Percentiles rank a stretch among this genome's conserved stretches.
These are phyloP conservation scores for Recurvirostra avosetta DNA, from an alignment of 2,113 vertebrate species.

Conservation along the genomic window DNA sequence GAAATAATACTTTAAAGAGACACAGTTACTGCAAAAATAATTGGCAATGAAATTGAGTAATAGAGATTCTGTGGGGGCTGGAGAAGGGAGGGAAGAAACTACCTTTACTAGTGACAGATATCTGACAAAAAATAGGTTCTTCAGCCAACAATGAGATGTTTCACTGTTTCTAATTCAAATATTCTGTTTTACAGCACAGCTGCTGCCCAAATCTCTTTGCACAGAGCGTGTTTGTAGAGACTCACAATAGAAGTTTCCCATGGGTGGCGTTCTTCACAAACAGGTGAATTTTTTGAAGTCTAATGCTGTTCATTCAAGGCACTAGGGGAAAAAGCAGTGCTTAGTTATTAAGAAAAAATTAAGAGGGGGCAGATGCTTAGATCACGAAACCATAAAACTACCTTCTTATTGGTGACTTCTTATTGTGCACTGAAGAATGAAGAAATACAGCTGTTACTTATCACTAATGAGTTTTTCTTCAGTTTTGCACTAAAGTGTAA, in stretches of 20 bases:
- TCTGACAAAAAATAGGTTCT: background rate
- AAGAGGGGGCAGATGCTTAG: background rate
- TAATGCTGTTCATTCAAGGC: background rate
- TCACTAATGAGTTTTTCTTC: background rate
- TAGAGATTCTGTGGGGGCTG: background rate
- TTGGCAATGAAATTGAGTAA: background rate
- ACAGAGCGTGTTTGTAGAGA: conserved; percentile 93
- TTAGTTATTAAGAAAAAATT: background rate
- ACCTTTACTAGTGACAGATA: background rate
- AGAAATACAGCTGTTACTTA: background rate
- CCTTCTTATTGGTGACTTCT: background rate
- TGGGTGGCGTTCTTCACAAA: conserved; percentile 91
- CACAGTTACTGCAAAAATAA: background rate
- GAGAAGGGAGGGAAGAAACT: background rate
- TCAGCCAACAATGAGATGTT: rapidly evolving
- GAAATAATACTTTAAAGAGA: background rate
- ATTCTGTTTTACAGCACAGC: conserved; percentile 83
- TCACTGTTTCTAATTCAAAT: background rate
- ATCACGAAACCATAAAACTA: background rate
- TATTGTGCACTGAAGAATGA: background rate
- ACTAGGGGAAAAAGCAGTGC: background rate
- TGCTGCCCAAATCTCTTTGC: conserved; percentile 90
- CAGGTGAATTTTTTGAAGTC: conserved; percentile 73
- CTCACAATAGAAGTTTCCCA: conserved; percentile 86
- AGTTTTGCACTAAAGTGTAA: background rate